These are phyloP conservation scores for Corella eumyota DNA, from an alignment of 23 tunicate genomes.

Conservation along the genomic window DNA sequence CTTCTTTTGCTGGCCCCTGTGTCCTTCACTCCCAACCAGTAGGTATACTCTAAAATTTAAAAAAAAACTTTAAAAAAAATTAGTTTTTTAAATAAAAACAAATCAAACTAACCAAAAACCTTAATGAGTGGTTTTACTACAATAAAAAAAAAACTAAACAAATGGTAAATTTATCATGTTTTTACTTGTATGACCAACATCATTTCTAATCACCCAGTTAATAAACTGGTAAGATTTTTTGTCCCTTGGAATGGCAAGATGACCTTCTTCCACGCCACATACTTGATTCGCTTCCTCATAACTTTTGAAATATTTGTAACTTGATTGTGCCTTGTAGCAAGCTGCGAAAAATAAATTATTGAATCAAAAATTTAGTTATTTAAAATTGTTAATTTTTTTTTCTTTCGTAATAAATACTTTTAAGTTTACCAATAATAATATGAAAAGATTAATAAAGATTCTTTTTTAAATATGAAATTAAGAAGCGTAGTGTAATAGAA, in stretches of 20 bases:
- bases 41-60: constrained; percentile 3
- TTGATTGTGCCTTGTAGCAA: constrained; percentile 20
- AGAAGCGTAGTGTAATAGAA: no score
- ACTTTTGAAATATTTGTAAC: constrained; percentile 3
- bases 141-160: no score
- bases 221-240: constrained; percentile 22
- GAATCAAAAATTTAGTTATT: no score
- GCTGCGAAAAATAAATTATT: constrained; percentile 13
- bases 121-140: not conserved
- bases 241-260: constrained; percentile 35
- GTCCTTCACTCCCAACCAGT: constrained; percentile 59
- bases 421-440: no score
- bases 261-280: constrained; percentile 14
- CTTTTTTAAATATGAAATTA: no score
- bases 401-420: no score
- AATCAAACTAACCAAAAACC: not conserved
- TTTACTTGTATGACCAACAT: constrained; percentile 19
- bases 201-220: constrained; percentile 9
- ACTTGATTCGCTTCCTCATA: constrained; percentile 14
- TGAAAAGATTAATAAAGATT: no score
- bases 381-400: no score
- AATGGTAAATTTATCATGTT: no score
- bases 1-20: constrained; percentile 8
- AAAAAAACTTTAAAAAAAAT: not conserved
- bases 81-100: not conserved